Evolutionary conservation across 1,140 invertebrate genomes (phyloP).

Genomic region (Eriocheir sinensis): DNA sequence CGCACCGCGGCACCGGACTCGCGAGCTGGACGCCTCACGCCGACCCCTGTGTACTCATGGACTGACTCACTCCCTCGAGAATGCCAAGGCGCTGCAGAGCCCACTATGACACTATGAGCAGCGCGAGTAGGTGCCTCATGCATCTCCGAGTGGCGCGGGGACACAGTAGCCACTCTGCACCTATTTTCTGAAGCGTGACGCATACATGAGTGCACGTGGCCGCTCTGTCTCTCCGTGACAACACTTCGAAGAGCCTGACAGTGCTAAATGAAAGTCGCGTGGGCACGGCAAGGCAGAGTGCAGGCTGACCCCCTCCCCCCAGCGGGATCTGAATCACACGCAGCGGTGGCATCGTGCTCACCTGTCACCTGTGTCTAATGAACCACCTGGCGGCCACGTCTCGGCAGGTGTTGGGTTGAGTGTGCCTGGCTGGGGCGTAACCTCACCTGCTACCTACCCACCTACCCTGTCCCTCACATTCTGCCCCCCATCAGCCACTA

Average conservation of each 20-base stretch:
- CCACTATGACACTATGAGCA: neutral
- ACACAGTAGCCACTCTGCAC: neutral
- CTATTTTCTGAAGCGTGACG: neutral
- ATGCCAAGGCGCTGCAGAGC: neutral
- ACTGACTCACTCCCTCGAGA: too few relatives aligned
- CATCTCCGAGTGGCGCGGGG: neutral
- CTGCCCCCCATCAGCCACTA: too few relatives aligned
- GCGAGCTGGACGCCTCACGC: neutral
- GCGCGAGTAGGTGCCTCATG: neutral
- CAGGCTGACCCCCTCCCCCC: neutral
- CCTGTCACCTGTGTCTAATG: neutral
- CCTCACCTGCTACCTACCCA: too few relatives aligned
- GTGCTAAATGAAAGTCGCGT: conserved; percentile 5
- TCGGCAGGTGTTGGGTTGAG: neutral
- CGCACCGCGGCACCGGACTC: neutral
- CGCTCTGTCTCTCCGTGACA: neutral
- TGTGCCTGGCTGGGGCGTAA: neutral
- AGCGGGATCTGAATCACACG: neutral
- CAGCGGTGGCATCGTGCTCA: neutral
- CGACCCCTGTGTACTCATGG: too few relatives aligned
- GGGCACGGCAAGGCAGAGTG: neutral
- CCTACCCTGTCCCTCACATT: too few relatives aligned
- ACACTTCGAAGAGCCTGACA: neutral
- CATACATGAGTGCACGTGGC: neutral
- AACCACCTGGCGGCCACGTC: neutral